Evolutionary conservation across 1,140 invertebrate genomes (phyloP).

Genomic region (Bombus ignitus): DNA sequence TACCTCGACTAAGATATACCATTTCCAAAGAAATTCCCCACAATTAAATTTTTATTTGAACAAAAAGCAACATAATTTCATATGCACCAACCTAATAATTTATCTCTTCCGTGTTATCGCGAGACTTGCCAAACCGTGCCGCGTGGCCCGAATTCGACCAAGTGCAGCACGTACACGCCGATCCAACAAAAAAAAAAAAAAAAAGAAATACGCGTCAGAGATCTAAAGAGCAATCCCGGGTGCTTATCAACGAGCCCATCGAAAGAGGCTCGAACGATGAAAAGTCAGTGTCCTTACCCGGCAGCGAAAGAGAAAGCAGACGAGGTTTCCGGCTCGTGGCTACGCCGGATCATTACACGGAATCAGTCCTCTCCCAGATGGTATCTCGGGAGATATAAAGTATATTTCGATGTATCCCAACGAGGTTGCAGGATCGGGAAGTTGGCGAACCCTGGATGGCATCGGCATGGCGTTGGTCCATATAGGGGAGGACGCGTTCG

Average conservation of each 20-base stretch:
- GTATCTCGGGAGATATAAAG: slow-evolving; percentile 60
- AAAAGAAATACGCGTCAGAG: slow-evolving; percentile 5
- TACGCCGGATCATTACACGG: slow-evolving; percentile 64
- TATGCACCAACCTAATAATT: background rate
- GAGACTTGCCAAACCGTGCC: background rate
- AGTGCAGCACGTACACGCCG: slow-evolving; percentile 1
- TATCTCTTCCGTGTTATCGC: slow-evolving; percentile 21
- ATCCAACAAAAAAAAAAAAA: background rate
- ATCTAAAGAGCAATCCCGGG: slow-evolving; percentile 36
- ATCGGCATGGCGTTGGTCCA: slow-evolving; percentile 47
- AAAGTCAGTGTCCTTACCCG: slow-evolving; percentile 51
- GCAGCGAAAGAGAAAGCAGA: slow-evolving; percentile 66
- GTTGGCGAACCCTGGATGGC: slow-evolving; percentile 13
- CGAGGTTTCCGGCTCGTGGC: slow-evolving; percentile 24
- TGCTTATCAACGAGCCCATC: slow-evolving; percentile 44
- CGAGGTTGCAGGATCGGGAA: slow-evolving; percentile 5
- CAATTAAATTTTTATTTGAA: background rate
- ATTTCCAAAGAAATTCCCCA: background rate
- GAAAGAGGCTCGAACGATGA: slow-evolving; percentile 22
- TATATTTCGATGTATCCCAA: slow-evolving; percentile 61
- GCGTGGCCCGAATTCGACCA: slow-evolving; percentile 24
- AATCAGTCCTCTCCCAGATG: slow-evolving; percentile 44
- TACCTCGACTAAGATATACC: too few relatives aligned
- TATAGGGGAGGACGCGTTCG: slow-evolving; percentile 57
- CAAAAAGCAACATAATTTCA: background rate